Evolutionary conservation across 2,888 invertebrate species (phyloP).

Genomic region (Nephrocerus scutellatus): DNA sequence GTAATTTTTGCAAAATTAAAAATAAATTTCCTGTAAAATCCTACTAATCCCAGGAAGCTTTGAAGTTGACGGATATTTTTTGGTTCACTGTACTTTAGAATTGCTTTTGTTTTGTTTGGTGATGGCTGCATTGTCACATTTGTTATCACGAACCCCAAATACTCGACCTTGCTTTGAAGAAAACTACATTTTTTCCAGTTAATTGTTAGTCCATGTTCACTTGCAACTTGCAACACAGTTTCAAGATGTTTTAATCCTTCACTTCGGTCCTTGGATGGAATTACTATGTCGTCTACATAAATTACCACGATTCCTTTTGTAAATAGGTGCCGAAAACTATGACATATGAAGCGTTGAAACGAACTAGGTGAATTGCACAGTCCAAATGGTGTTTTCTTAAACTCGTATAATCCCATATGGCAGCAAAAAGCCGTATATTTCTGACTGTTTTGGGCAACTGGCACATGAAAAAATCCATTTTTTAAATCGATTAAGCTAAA

Average conservation of each 20-base stretch:
- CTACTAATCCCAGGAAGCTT: no score
- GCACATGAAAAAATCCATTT: constrained; percentile 5
- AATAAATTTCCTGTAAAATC: no score
- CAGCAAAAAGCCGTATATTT: constrained; percentile 3
- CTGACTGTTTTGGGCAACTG: not conserved
- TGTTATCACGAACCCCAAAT: constrained; percentile 2
- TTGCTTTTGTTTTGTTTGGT: no score
- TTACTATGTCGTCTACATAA: constrained; percentile 7
- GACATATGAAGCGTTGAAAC: not conserved
- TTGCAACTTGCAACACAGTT: not conserved
- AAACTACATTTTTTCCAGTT: constrained; percentile 1
- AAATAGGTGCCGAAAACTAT: not conserved
- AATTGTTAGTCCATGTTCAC: not conserved
- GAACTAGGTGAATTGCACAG: constrained; percentile 1
- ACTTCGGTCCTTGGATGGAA: not conserved
- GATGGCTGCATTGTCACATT: constrained; percentile 1
- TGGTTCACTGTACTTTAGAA: no score
- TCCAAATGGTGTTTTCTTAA: constrained; percentile 1
- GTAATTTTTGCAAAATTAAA: no score
- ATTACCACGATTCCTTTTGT: not conserved
- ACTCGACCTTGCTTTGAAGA: constrained; percentile 1
- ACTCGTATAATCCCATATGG: constrained; percentile 1
- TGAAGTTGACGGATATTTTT: no score
- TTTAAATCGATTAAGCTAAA: constrained; percentile 7
- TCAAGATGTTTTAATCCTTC: not conserved